phyloP scores from a whole-genome alignment of 1,140 invertebrate species.

The Eupeodes corollae region DNA sequence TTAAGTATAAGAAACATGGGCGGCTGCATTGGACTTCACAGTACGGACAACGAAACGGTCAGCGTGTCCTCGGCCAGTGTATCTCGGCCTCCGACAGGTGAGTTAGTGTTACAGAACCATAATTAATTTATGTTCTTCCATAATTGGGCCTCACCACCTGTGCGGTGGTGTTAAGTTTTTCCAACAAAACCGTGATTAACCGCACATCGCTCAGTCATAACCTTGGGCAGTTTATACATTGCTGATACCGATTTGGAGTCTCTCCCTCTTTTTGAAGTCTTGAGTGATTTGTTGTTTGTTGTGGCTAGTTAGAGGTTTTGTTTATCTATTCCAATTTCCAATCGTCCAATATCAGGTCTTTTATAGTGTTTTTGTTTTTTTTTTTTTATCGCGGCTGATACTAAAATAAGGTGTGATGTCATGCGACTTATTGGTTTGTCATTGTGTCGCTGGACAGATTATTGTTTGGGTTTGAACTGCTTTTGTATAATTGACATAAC shows the following conservation, averaged over 20 bases:
- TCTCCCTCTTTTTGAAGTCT: background rate
- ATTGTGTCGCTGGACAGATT: conserved; percentile 13
- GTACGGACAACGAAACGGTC: conserved; percentile 62
- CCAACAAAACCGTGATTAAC: no score
- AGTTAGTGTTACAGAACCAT: conserved; percentile 18
- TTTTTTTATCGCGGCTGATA: background rate
- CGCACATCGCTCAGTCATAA: no score
- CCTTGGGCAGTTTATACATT: no score
- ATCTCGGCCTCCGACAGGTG: conserved; percentile 53
- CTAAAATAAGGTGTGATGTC: conserved; percentile 7
- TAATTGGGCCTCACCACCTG: no score
- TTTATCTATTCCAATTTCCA: conserved; percentile 4
- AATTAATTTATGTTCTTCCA: background rate
- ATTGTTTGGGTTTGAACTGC: conserved; percentile 12
- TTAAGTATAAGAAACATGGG: conserved; percentile 45
- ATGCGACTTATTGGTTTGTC: conserved; percentile 2
- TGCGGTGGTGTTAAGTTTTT: no score
- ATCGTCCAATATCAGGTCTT: background rate
- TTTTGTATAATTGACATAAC: no score
- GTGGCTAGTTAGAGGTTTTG: conserved; percentile 1
- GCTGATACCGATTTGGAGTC: no score
- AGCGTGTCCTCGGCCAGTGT: conserved; percentile 64
- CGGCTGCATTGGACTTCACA: conserved; percentile 71
- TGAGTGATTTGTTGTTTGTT: conserved; percentile 8
- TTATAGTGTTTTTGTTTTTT: conserved; percentile 6